Evolutionary conservation across 2,888 invertebrate genomes (phyloP).

Genomic region (Maniola hyperantus): DNA sequence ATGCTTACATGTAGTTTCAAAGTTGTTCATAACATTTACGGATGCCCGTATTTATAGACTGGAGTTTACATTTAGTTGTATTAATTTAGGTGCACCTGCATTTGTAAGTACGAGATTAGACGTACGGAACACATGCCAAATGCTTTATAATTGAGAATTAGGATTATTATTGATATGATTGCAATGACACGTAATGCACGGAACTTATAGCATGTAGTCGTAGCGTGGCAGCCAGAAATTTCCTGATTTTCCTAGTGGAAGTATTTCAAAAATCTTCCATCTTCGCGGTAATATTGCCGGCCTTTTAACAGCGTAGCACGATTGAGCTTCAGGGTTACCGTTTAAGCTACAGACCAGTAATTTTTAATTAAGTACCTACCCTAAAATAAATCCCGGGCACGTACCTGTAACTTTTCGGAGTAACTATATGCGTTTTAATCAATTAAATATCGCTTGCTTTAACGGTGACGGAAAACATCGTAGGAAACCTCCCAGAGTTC

Average conservation of each 20-base stretch:
- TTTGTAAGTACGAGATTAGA: slow-evolving; percentile 29
- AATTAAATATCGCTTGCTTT: too few species aligned
- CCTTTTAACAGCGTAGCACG: neutral
- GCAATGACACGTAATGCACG: slow-evolving; percentile 15
- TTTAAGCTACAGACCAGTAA: too few species aligned
- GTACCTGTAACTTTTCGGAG: too few species aligned
- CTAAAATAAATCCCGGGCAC: too few species aligned
- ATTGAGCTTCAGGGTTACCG: too few species aligned
- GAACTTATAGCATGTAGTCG: neutral
- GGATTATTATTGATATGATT: slow-evolving; percentile 21
- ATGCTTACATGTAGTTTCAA: slow-evolving; percentile 24
- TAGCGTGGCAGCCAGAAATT: neutral
- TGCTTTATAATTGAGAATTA: slow-evolving; percentile 6
- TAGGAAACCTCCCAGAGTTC: too few species aligned
- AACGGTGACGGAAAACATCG: too few species aligned
- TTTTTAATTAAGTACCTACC: too few species aligned
- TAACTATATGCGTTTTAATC: too few species aligned
- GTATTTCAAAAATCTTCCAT: neutral
- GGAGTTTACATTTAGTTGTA: slow-evolving; percentile 27
- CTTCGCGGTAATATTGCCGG: neutral
- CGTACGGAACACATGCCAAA: slow-evolving; percentile 28
- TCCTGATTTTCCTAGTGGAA: neutral
- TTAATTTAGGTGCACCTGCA: slow-evolving; percentile 34
- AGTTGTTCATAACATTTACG: slow-evolving; percentile 30
- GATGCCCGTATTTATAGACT: slow-evolving; percentile 26